Conservation (phyloP, 2,888 invertebrate species). For the Serrognathus titanus region DNA sequence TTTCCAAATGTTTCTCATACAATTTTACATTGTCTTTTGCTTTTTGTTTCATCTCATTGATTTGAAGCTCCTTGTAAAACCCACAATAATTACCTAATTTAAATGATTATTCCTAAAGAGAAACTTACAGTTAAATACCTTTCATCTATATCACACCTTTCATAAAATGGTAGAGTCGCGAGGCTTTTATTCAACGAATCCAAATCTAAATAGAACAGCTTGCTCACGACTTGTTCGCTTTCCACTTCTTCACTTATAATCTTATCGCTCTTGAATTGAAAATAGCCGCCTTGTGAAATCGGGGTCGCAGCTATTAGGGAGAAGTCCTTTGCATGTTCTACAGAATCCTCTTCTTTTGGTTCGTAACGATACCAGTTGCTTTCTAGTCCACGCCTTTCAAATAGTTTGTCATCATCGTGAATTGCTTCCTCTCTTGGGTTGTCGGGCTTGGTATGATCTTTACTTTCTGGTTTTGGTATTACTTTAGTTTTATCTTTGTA, state of each 20-base stretch:
- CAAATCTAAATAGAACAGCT: slow-evolving; percentile 24
- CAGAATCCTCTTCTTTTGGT: slow-evolving; percentile 20
- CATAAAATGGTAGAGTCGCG: slow-evolving; percentile 22
- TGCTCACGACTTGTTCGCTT: slow-evolving; percentile 15
- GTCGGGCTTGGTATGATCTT: neutral
- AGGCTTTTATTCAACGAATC: slow-evolving; percentile 20
- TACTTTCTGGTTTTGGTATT: neutral
- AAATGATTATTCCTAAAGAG: neutral
- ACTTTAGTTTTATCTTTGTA: slow-evolving; percentile 14
- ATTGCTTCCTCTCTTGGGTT: slow-evolving; percentile 8
- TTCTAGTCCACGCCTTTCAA: slow-evolving; percentile 13
- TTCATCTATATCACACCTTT: slow-evolving; percentile 20
- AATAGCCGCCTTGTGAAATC: slow-evolving; percentile 28
- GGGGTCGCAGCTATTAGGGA: slow-evolving; percentile 26
- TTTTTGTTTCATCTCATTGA: slow-evolving; percentile 6
- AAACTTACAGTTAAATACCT: slow-evolving; percentile 22
- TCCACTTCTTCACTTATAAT: slow-evolving; percentile 16
- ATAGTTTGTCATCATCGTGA: slow-evolving; percentile 6
- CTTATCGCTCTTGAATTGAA: slow-evolving; percentile 31
- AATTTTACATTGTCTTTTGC: neutral
- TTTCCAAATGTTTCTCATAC: slow-evolving; percentile 6
- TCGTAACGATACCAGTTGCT: slow-evolving; percentile 29
- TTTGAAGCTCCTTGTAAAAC: slow-evolving; percentile 14
- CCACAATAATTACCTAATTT: slow-evolving; percentile 4
- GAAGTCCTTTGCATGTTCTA: slow-evolving; percentile 23